phyloP scores from a whole-genome alignment of 2,113 vertebrate species.

The Peromyscus californicus region DNA sequence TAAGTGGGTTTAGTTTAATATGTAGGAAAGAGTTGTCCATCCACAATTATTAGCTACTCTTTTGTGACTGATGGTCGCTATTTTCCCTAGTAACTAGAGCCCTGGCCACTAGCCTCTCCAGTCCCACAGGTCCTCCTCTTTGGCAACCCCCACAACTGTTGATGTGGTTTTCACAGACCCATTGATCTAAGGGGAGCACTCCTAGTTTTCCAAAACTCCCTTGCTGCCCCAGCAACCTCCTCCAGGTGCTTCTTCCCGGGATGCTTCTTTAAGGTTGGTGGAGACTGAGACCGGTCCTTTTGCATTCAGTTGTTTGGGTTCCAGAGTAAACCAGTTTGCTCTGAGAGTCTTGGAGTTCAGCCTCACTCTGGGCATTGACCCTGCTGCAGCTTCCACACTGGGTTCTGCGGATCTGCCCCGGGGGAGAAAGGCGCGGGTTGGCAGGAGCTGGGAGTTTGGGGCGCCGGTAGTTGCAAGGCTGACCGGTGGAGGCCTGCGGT shows the following conservation, averaged over 20 bases:
- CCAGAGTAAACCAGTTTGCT: accelerated
- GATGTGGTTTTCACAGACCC: accelerated
- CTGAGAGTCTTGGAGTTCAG: too few species aligned
- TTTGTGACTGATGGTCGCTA: not conserved
- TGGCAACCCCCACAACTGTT: not conserved
- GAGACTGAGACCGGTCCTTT: not conserved
- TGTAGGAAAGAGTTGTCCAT: not conserved
- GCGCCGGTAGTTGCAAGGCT: not conserved
- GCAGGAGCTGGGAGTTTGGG: not conserved
- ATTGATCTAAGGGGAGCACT: not conserved
- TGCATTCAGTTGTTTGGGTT: too few species aligned
- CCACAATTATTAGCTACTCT: not conserved
- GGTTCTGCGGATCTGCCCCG: accelerated
- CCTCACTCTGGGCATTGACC: accelerated
- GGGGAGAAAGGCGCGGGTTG: not conserved
- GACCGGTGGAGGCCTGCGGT: accelerated
- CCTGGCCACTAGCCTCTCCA: accelerated
- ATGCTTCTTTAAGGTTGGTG: not conserved
- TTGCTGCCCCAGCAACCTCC: not conserved
- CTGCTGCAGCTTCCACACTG: not conserved
- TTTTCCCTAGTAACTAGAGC: accelerated
- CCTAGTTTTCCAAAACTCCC: not conserved
- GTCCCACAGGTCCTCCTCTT: not conserved
- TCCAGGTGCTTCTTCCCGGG: not conserved
- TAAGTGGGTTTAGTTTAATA: not conserved